Percentiles rank a stretch among this genome's conserved stretches.
Conservation (phyloP, 1,140 invertebrate species). For the Drosophila sp. region DNA sequence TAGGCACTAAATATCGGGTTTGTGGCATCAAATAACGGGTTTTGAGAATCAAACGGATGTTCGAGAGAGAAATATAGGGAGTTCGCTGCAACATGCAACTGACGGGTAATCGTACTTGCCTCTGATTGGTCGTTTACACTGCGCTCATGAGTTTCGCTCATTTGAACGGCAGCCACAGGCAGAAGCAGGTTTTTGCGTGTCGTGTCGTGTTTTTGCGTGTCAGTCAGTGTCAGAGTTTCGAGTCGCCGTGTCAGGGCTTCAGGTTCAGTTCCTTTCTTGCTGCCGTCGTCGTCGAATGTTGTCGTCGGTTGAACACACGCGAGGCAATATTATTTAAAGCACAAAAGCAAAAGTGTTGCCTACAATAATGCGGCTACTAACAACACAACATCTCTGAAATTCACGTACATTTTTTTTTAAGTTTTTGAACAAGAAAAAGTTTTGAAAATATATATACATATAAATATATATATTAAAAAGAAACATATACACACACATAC, state of each 20-base stretch:
- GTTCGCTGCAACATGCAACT: no score
- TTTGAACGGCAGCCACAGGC: conserved; percentile 22
- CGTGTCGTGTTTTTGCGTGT: conserved; percentile 33
- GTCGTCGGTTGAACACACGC: conserved; percentile 54
- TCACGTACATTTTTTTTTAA: conserved; percentile 33
- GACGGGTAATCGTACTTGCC: no score
- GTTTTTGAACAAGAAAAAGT: conserved; percentile 18
- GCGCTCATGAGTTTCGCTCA: no score
- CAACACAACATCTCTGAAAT: conserved; percentile 27
- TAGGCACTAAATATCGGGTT: no score
- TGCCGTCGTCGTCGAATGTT: conserved; percentile 82
- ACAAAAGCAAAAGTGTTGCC: conserved; percentile 30
- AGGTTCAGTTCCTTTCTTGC: conserved; percentile 81
- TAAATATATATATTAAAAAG: conserved; percentile 16
- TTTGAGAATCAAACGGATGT: no score
- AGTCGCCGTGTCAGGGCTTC: conserved; percentile 56
- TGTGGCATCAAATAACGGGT: no score
- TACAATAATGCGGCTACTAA: conserved; percentile 33
- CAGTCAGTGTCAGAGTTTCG: conserved; percentile 65
- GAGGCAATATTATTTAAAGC: conserved; percentile 39
- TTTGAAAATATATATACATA: conserved; percentile 8
- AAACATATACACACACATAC: conserved; percentile 37
- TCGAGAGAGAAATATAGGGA: no score
- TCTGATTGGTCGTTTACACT: no score
- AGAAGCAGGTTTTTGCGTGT: conserved; percentile 14